phyloP scores from a whole-genome alignment of 2,888 invertebrate species.

The Drosophila hamatofila region DNA sequence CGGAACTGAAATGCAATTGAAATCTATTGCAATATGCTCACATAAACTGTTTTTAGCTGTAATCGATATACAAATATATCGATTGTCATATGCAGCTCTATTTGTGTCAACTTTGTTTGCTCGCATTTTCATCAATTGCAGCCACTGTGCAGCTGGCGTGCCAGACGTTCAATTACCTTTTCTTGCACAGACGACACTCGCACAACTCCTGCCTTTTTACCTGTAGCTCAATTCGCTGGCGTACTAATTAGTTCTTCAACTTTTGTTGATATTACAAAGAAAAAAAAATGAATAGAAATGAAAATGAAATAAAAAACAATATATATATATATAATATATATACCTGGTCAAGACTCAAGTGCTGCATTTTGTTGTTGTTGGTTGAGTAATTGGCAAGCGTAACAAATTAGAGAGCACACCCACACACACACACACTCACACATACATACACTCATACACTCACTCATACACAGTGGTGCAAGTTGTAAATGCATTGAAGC shows the following conservation, averaged over 20 bases:
- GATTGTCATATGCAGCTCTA: too few species aligned
- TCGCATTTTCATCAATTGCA: neutral
- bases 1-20: too few species aligned
- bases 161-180: slow-evolving; percentile 7
- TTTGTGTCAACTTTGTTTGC: neutral
- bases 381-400: slow-evolving; percentile 66
- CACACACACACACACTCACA: slow-evolving; percentile 8
- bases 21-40: too few species aligned
- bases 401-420: slow-evolving; percentile 56
- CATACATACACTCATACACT: slow-evolving; percentile 3
- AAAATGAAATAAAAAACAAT: neutral
- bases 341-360: slow-evolving; percentile 29
- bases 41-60: neutral
- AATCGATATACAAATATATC: neutral
- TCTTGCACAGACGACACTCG: slow-evolving; percentile 1
- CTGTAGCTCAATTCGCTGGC: slow-evolving; percentile 54
- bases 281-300: neutral
- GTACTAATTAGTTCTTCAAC: slow-evolving; percentile 70
- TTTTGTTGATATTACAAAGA: slow-evolving; percentile 43
- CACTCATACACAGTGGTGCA: slow-evolving; percentile 5
- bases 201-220: slow-evolving; percentile 5
- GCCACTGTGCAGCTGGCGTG: slow-evolving; percentile 1
- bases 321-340: slow-evolving; percentile 1
- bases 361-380: slow-evolving; percentile 34
- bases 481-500: slow-evolving; percentile 60